Evolutionary conservation across 2,113 vertebrate species (phyloP).

Genomic region (Egretta garzetta): DNA sequence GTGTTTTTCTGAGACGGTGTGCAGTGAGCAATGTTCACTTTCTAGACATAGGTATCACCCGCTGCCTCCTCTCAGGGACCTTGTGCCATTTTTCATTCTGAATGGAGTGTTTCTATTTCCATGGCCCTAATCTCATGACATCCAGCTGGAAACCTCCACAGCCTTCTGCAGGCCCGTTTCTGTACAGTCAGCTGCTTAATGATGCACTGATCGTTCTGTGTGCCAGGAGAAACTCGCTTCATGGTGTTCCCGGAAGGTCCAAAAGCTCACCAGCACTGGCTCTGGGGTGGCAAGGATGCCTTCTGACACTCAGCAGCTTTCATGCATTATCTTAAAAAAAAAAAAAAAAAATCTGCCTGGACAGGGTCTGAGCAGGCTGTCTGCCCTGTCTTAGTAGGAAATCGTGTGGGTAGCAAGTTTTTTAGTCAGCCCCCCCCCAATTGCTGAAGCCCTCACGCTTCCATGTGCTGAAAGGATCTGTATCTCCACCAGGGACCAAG

Average conservation of each 20-base stretch:
- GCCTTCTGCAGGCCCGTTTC: neutral
- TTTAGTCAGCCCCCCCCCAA: neutral
- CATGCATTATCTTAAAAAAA: neutral
- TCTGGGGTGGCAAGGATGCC: fast-evolving
- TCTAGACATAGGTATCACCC: neutral
- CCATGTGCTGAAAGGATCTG: fast-evolving
- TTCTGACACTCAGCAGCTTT: neutral
- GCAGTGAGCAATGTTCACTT: neutral
- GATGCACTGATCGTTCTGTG: neutral
- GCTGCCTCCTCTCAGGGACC: neutral
- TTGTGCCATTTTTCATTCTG: neutral
- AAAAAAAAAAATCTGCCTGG: neutral
- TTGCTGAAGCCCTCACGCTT: neutral
- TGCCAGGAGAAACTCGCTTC: neutral
- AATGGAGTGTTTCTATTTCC: neutral
- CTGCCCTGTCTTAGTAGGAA: neutral
- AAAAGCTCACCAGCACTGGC: neutral
- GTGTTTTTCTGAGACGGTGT: neutral
- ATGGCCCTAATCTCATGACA: neutral
- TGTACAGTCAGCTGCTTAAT: neutral
- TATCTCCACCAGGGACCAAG: fast-evolving
- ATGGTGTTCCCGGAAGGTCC: fast-evolving
- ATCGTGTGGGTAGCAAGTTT: fast-evolving
- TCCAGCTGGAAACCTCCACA: neutral
- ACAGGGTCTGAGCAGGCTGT: neutral